Evolutionary conservation across 2,797 vertebrate genomes (phyloP), one percentile per base, ranked within the genome.

Genomic region (Lycodopsis pacificus): DNA sequence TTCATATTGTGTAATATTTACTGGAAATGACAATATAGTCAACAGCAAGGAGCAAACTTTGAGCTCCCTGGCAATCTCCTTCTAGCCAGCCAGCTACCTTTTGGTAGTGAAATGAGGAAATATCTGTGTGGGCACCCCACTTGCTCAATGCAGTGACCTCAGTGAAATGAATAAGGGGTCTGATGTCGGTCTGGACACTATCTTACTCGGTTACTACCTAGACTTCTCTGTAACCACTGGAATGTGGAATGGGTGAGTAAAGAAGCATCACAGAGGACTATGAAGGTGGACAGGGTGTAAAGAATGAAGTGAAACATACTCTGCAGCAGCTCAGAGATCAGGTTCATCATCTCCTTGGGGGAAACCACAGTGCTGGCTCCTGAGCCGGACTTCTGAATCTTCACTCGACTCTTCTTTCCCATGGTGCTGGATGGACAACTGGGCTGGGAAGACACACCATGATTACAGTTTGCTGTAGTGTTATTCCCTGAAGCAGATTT

Each of bases 391-490:
- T 97, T 99, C 93, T 98, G 98, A 65, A 97, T 99, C 96, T 99
- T 99, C 1, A 98, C 97, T 90, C 98, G 86, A 94, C 98, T 99
- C 94, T 99, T 99, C 94, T 99, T 99, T 89, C 98, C 98, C 98
- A 99, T 99, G 91, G 93, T 88, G 76, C 66, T 81, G 62, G 78
- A 68, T 74, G 57, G 80, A 80, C 84, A 86, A 88, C 94, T 95
- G 80, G 20, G 36, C 73, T 79, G 80, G 65, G 36, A 46, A 12
- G 65, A 88, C 8, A 84, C 0, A 75, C 4, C 22, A 48, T 3
- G 7, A 19, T 46, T 3, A 48, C 44, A 2, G 44, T 46, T 36
- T 73, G 38, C 30, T 36, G 46, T 17, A 6, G 5, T 44, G 14
- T 44, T 15, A 44, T 44, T 44, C 15, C 14, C 5, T 44, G 14